Evolutionary conservation across 2,797 vertebrate genomes (phyloP), one percentile per base, ranked within the genome.

Genomic region (Petrocephalus schoutedeni): DNA sequence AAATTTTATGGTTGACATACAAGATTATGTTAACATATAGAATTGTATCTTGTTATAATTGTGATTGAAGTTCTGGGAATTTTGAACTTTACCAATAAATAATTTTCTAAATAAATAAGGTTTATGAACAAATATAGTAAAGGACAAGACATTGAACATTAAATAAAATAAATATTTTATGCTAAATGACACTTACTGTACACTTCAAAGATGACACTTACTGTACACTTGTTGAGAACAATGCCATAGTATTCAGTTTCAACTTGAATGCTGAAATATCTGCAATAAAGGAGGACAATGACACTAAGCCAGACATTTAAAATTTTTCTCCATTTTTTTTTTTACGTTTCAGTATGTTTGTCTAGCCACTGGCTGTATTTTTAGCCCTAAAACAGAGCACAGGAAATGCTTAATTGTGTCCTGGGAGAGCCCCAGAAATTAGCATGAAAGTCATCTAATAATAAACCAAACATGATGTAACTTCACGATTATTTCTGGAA

Each of bases 381-480:
- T 77, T 77, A 77, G 71, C 7, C 41, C 36, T 49, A 49, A 45
- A 77, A 77, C 71, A 49, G 64, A 71, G 64, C 64, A 71, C 16
- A 16, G 36, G 32, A 77, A 77, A 41, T 77, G 71, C 45, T 77
- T 77, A 77, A 77, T 77, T 41, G 41, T 49, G 71, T 77, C 71
- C 71, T 77, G 71, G 16, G 71, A 77, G 71, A 77, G 36, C 28
- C 71, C 16, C 36, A 77, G 71, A n/a, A 77, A 49, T 77, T 77
- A 77, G 71, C 16, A 77, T 77, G 36, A 16, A 77, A 77, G 64
- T 71, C 64, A 77, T 77, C 71, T 77, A 77, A 77, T 77, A 77
- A 77, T 77, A 77, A 77, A 77, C 41, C 41, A 77, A 77, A 77
- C 32, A 49, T 77, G 71, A 49, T 49, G 41, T 77, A 77, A 77